Evolutionary conservation across 2,113 vertebrate genomes (phyloP).

Genomic region (Mionectes macconnelli): DNA sequence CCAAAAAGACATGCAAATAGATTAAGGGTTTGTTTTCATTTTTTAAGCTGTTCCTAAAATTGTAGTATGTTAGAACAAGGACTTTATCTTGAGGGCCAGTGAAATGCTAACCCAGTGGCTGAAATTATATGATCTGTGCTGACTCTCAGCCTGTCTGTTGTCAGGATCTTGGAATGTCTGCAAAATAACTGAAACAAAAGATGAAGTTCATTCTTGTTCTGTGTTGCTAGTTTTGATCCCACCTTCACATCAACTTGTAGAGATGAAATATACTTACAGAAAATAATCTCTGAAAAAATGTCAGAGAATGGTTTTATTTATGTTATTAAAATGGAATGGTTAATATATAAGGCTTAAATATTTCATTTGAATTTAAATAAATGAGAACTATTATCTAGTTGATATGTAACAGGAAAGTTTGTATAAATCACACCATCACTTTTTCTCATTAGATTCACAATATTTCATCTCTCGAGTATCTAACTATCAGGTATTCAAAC

Average conservation of each 20-base stretch:
- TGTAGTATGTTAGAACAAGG: neutral
- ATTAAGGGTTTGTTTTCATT: fast-evolving
- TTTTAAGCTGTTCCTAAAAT: neutral
- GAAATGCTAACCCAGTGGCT: neutral
- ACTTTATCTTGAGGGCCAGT: neutral
- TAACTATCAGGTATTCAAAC: neutral
- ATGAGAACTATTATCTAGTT: neutral
- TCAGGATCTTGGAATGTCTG: neutral
- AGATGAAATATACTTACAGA: neutral
- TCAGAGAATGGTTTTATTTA: neutral
- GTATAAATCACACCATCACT: neutral
- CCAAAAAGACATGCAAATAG: neutral
- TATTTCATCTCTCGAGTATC: neutral
- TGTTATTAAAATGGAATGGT: neutral
- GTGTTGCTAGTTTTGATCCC: neutral
- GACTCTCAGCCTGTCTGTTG: neutral
- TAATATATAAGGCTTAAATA: neutral
- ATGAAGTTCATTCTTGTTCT: neutral
- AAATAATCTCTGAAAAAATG: neutral
- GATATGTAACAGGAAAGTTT: neutral
- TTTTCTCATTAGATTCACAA: neutral
- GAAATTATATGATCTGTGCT: neutral
- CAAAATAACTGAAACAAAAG: neutral
- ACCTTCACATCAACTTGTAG: neutral
- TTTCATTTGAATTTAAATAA: neutral